A percentile compares a stretch with the other conserved stretches of the same genome.
These are phyloP conservation scores for Phataginus tricuspis DNA, from an alignment of 2,797 vertebrate genomes.

Conservation along the genomic window DNA sequence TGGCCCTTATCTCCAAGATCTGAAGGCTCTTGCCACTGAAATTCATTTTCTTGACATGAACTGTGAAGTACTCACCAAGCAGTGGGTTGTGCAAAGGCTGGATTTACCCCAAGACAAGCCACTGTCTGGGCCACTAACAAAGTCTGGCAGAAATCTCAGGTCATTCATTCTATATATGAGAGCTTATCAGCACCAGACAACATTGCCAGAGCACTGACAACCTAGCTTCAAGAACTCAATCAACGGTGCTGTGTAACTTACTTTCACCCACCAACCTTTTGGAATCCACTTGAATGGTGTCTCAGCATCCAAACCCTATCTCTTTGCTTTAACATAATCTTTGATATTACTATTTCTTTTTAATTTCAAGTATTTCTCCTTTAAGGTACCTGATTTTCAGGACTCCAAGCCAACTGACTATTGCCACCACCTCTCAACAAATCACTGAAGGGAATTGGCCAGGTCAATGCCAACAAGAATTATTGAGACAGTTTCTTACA, in stretches of 20 bases:
- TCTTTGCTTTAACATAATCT: neutral
- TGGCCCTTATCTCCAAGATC: neutral
- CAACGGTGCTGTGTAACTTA: neutral
- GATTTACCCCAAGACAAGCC: neutral
- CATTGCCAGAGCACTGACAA: too few species aligned
- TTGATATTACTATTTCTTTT: neutral
- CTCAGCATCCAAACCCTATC: neutral
- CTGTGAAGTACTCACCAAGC: neutral
- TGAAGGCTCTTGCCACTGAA: neutral
- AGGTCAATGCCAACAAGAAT: neutral
- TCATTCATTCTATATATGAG: neutral
- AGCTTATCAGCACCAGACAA: neutral
- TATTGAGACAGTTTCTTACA: neutral
- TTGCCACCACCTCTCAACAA: neutral
- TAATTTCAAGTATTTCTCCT: neutral
- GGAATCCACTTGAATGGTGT: neutral
- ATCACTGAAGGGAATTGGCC: neutral
- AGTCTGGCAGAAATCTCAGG: too few species aligned
- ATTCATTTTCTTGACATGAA: neutral
- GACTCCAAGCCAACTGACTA: neutral
- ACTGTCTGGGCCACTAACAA: neutral
- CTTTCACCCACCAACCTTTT: neutral
- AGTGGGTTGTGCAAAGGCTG: neutral
- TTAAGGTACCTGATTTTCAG: neutral
- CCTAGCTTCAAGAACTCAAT: neutral